phyloP scores from a whole-genome alignment of 2,113 vertebrate species.

The Oreochromis tanganicae region DNA sequence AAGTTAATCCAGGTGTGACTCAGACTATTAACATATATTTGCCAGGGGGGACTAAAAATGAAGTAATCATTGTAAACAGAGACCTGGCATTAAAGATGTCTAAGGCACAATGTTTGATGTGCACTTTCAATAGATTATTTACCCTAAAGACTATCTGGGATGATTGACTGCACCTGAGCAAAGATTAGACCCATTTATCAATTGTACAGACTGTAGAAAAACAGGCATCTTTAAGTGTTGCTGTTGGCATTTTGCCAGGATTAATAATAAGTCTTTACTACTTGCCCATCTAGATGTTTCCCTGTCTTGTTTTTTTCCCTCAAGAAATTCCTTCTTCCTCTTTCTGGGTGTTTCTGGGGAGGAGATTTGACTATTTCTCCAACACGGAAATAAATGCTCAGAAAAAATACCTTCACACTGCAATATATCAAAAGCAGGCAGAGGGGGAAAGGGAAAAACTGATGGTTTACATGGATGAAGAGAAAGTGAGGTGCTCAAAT shows the following conservation, averaged over 20 bases:
- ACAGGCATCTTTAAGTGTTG: not conserved
- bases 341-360: not conserved
- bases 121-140: not conserved
- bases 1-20: conserved; percentile 34
- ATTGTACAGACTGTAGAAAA: not conserved
- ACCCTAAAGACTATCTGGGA: not conserved
- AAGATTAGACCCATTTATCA: not conserved
- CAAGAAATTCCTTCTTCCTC: not conserved
- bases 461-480: not conserved
- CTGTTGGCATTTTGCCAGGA: not conserved
- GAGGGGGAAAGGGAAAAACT: not conserved
- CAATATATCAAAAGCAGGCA: not conserved
- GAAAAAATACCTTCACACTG: not conserved
- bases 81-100: not conserved
- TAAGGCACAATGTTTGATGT: not conserved
- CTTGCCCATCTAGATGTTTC: not conserved
- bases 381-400: not conserved
- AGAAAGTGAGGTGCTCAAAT: not conserved
- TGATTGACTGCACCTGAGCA: not conserved
- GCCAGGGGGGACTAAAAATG: not conserved
- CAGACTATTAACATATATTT: not conserved
- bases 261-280: not conserved
- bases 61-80: not conserved
- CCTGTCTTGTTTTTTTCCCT: not conserved
- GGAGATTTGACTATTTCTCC: not conserved